phyloP scores from a whole-genome alignment of 2,797 vertebrate genomes.

The Hephaestus fuliginosus region DNA sequence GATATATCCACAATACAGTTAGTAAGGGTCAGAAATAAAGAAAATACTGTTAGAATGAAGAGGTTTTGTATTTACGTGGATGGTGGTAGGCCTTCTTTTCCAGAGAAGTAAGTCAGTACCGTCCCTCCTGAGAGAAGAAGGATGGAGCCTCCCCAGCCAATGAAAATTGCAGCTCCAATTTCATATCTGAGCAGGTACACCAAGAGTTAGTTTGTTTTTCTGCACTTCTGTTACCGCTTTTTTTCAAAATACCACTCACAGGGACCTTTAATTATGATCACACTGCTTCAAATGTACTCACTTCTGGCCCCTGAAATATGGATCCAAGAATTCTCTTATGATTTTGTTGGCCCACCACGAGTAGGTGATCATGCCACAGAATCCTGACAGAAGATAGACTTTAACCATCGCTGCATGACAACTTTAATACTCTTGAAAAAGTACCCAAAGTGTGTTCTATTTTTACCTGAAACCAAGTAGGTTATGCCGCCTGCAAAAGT shows the following conservation, averaged over 20 bases:
- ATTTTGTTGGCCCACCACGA: conserved; percentile 84
- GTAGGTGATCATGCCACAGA: conserved; percentile 84
- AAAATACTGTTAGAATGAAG: background rate
- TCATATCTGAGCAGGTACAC: conserved; percentile 88
- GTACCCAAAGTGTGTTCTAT: too few relatives aligned
- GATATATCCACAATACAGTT: background rate
- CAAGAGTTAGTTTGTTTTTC: background rate
- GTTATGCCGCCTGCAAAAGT: conserved; percentile 84
- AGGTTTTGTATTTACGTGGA: conserved; percentile 60
- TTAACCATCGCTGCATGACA: background rate
- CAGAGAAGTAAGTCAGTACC: conserved; percentile 89
- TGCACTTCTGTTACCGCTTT: background rate
- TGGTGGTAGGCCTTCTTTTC: conserved; percentile 77
- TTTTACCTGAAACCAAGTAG: conserved; percentile 84
- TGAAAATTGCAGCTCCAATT: conserved; percentile 93
- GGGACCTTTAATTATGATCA: background rate
- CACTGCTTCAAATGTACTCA: conserved; percentile 61
- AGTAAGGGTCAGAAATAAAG: background rate
- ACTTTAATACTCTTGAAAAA: background rate
- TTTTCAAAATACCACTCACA: background rate
- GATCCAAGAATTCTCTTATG: conserved; percentile 82
- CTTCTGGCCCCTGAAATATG: conserved; percentile 81
- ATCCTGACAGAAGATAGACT: conserved; percentile 68
- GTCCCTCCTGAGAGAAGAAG: conserved; percentile 90
- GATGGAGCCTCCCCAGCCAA: conserved; percentile 95